Base-by-base conservation (phyloP, 2,113 vertebrate genomes). In the Australoheros scitulus region DNA sequence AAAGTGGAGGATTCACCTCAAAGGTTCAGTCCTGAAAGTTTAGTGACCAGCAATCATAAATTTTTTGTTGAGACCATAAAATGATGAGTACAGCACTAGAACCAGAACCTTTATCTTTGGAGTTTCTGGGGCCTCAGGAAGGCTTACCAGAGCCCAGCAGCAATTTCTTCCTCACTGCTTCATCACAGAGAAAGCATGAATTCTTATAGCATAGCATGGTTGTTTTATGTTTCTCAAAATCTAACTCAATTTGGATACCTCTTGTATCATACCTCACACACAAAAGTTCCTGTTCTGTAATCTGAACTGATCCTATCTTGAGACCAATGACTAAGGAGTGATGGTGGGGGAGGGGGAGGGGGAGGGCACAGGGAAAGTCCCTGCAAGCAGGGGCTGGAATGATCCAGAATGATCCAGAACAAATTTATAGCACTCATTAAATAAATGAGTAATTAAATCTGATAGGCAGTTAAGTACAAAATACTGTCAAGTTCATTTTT, bases 231-330 rank as follows among this genome's bases (percentile, higher is more conserved):
- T 68, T 68, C 14, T 47, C 41, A 68, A 68, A 68, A 15, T 7
- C 29, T 18, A 50, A 50, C 24, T 7, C 26, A 17, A 50, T 50
- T 50, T 50, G 2, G 1, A 50, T 70, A 24, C 24, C 15, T 29
- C 65, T 50, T 50, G 43, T 14, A 47, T 5, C 13, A 5, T 47
- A 50, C 64, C 22, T 68, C 47, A 7, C 41, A 68, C 3, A 5
- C 41, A 50, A 68, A 68, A 68, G 24, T 20, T 70, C 24, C 65
- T 50, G 24, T 50, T 50, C 65, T 3, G 43, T 70, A 70, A 70
- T 29, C 65, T 70, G 43, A 70, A 29, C 65, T 70, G 41, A 29
- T 70, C 15, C 65, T 50, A 50, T 70, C 65, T 70, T 70, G 65
- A 70, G 65, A 50, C 43, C 65, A 70, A 1, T 29, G 65, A 70